Base-by-base conservation (phyloP, 2,113 vertebrate genomes). In the Alosa alosa region DNA sequence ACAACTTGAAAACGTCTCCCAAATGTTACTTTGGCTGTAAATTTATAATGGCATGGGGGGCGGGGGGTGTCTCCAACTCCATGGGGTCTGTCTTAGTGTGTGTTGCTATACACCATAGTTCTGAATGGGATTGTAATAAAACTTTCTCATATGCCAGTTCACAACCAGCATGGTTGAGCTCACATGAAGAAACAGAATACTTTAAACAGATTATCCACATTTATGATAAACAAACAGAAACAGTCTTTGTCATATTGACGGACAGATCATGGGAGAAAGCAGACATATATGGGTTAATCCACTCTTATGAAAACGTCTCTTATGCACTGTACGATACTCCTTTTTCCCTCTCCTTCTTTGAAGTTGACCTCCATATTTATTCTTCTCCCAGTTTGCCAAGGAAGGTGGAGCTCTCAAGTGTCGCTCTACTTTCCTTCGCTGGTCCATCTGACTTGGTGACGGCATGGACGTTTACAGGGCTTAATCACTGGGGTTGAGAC, bases 401-500 rank as follows among this genome's bases (percentile, higher is more conserved):
- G 47, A 86, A 86, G 89, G 85, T 83, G 86, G 85, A 88, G 87
- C 81, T 78, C 72, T 78, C 13, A 55, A 87, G 45, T 4, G 25
- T 46, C 47, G 7, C 25, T 39, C 72, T 39, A 36, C 15, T 78
- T 78, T 78, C 72, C 31, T 78, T 36, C 13, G 72, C 31, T 15
- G 15, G 72, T 78, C 72, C 31, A 11, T 78, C 72, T 17, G 31
- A 39, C 72, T 78, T 36, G 31, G 55, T 81, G 83, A 84, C 39
- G 46, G 45, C 25, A 36, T n/a, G 41, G 84, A 9, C 75, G 81
- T 84, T 25, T 57, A 41, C 9, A 86, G 50, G 55, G 84, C 82
- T 88, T 87, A 88, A 41, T 52, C 52, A 0, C 0, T 8, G 18
- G 31, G 82, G 86, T 13, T 52, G 64, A 78, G 75, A 88, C 20